Conservation (phyloP, 2,797 vertebrate genomes). For the Sebastes alutus region DNA sequence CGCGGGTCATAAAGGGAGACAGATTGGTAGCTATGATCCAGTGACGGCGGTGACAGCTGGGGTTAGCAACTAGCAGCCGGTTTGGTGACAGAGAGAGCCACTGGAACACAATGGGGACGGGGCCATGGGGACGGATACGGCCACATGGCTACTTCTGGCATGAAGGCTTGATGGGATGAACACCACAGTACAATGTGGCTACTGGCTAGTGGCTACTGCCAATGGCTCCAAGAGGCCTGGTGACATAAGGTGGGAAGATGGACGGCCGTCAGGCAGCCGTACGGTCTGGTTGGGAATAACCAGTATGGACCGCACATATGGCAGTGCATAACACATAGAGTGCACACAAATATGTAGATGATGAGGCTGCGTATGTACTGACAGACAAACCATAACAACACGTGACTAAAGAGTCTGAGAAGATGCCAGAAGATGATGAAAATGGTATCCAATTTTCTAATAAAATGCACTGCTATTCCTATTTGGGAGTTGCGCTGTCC, state of each 20-base stretch:
- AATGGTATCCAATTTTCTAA: background rate
- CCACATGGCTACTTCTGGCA: constrained; percentile 71
- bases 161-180: constrained; percentile 37
- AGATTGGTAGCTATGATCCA: constrained; percentile 68
- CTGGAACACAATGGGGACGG: constrained; percentile 58
- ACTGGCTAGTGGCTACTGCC: constrained; percentile 40
- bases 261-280: constrained; percentile 35
- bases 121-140: constrained; percentile 54
- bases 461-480: too few relatives aligned
- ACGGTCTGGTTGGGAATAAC: constrained; percentile 37
- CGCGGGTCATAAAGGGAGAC: constrained; percentile 64
- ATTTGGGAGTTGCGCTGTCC: too few relatives aligned
- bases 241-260: constrained; percentile 61
- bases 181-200: constrained; percentile 43
- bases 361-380: background rate
- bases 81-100: constrained; percentile 60
- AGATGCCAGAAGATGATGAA: background rate
- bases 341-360: constrained; percentile 21
- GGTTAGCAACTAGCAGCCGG: constrained; percentile 67
- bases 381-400: constrained; percentile 27
- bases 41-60: constrained; percentile 65
- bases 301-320: constrained; percentile 55
- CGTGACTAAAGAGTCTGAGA: background rate
- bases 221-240: constrained; percentile 47
- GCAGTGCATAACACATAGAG: constrained; percentile 33